Conservation (phyloP, 2,888 invertebrate species). For the Trichogramma evanescens region DNA sequence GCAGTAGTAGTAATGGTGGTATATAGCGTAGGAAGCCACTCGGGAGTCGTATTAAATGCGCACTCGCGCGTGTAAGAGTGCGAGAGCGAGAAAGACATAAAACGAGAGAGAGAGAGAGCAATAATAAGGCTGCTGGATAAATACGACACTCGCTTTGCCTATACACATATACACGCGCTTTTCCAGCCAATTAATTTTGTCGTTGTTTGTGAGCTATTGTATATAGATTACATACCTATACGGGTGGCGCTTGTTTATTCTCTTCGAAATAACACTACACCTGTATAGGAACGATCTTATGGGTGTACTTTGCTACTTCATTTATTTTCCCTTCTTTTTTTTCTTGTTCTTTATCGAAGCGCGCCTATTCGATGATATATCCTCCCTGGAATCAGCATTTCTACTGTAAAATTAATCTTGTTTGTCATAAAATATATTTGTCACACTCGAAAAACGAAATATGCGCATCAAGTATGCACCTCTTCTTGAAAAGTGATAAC, state of each 20-base stretch:
- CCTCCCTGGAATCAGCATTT: no score
- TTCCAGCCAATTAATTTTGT: slow-evolving; percentile 28
- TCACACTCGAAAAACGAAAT: no score
- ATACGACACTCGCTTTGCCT: background rate
- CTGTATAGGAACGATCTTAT: background rate
- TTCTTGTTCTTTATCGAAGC: background rate
- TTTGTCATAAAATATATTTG: no score
- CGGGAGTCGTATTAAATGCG: slow-evolving; percentile 16
- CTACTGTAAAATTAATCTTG: no score
- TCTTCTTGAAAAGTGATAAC: no score
- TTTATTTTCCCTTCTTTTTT: background rate
- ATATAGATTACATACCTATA: background rate
- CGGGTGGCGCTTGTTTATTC: background rate
- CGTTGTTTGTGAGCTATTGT: slow-evolving; percentile 13
- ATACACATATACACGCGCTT: slow-evolving; percentile 14
- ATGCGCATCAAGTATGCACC: no score
- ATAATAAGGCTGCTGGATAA: slow-evolving; percentile 14
- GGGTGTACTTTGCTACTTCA: slow-evolving; percentile 3
- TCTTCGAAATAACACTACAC: background rate
- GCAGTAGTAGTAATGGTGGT: no score
- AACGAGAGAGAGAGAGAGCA: slow-evolving; percentile 2
- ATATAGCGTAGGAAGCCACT: slow-evolving; percentile 4
- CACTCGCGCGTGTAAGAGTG: background rate
- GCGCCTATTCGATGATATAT: no score
- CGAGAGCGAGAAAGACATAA: background rate